phyloP scores from a whole-genome alignment of 2,888 invertebrate species.

The Oscheius sp. region DNA sequence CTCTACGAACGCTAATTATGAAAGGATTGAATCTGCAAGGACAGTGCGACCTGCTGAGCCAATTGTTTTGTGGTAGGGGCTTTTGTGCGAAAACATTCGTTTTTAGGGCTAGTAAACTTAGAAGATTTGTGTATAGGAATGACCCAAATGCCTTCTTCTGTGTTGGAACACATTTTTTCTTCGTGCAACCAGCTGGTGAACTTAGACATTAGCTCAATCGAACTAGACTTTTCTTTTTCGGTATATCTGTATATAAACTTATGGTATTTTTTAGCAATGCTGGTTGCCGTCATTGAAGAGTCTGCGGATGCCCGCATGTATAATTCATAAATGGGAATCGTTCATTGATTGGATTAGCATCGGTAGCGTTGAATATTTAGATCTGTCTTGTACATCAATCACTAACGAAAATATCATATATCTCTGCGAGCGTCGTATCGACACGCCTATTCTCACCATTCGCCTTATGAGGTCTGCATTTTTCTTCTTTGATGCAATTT shows the following conservation, averaged over 20 bases:
- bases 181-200: not conserved
- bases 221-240: not conserved
- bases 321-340: slow-evolving; percentile 5
- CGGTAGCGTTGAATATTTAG: not conserved
- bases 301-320: not conserved
- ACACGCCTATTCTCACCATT: not conserved
- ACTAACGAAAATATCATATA: not conserved
- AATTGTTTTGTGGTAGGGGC: not conserved
- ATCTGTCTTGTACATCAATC: slow-evolving; percentile 13
- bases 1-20: not conserved
- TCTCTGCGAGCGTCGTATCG: not conserved
- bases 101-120: slow-evolving; percentile 1
- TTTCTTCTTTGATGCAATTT: not conserved
- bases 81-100: not conserved
- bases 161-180: slow-evolving; percentile 1
- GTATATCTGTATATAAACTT: not conserved
- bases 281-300: slow-evolving; percentile 5
- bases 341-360: slow-evolving; percentile 16
- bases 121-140: not conserved
- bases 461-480: slow-evolving; percentile 1
- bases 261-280: slow-evolving; percentile 7
- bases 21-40: not conserved
- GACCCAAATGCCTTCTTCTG: not conserved
- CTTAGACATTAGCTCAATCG: not conserved
- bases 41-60: not conserved